Base-by-base conservation (phyloP, 2,113 vertebrate species). In the Edolisoma coerulescens region DNA sequence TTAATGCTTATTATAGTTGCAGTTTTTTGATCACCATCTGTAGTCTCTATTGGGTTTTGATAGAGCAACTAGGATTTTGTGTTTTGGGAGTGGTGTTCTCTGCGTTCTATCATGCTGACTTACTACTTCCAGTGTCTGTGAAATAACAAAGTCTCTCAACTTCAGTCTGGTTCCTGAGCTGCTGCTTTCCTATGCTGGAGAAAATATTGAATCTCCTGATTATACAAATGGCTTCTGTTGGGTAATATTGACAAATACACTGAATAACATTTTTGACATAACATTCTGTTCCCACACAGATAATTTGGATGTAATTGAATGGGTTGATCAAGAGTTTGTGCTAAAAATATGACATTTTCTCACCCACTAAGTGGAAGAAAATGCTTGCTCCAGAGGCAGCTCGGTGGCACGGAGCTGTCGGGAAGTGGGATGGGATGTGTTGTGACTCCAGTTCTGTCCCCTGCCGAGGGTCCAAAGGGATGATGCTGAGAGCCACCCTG, bases 201-300 rank as follows among this genome's bases (percentile, higher is more conserved):
- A 90, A 95, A 95, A 91, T 91, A 84, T 19, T 86, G 87, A 88
- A 83, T 89, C 88, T 96, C 90, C 69, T 60, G 85, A 87, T 97
- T 81, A 75, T 76, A 96, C 93, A 94, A 92, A 95, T 92, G 93
- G 53, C 93, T 94, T 93, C 96, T 95, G 83, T 95, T 88, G 93
- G 80, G 88, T 95, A 93, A 94, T 97, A 97, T 94, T 95, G 96
- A 96, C 95, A 96, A 94, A 96, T 94, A 96, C 3, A 64, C 88
- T 95, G 94, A 95, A 93, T 95, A 97, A 89, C 94, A 96, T 97
- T 95, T 96, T 94, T 96, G 94, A 96, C 93, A 96, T 96, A 92
- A 96, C 96, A 94, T 88, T 96, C 93, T 96, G 93, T 96, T 95
- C 95, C 97, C 95, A 96, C 95, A 97, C 92, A 93, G 96, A 97